These are phyloP conservation scores for Falcaria lacertinaria DNA, from an alignment of 2,888 invertebrate species.

Conservation along the genomic window DNA sequence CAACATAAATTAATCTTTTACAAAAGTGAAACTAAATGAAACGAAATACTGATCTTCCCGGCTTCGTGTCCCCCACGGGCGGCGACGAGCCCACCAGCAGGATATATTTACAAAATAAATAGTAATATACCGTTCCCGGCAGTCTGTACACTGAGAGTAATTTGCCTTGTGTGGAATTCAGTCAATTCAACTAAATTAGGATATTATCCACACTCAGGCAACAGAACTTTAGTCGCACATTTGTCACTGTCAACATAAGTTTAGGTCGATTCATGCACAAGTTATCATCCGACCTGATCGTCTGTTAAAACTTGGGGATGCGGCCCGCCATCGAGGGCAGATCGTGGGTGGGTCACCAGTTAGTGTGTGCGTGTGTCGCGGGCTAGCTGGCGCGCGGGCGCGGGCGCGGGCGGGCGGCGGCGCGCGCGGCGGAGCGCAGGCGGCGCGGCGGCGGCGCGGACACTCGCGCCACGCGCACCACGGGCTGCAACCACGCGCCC, in stretches of 20 bases:
- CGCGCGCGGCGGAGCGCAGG: constrained; percentile 51
- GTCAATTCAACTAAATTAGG: neutral
- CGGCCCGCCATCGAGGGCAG: too few relatives aligned
- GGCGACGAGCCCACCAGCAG: neutral
- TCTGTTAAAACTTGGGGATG: too few relatives aligned
- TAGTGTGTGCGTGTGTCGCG: constrained; percentile 11
- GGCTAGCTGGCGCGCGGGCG: constrained; percentile 42
- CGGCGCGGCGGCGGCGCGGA: constrained; percentile 58
- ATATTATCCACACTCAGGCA: too few relatives aligned
- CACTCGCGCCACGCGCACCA: constrained; percentile 83
- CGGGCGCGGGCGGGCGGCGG: constrained; percentile 36
- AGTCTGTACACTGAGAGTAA: neutral
- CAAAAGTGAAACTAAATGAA: constrained; percentile 21
- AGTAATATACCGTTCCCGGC: constrained; percentile 8
- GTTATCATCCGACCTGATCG: too few relatives aligned
- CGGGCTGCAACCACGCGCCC: constrained; percentile 79
- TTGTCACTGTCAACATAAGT: too few relatives aligned
- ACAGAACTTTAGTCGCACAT: too few relatives aligned
- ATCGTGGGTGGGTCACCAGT: too few relatives aligned
- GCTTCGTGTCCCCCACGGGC: constrained; percentile 6
- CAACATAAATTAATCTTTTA: constrained; percentile 20
- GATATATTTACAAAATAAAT: constrained; percentile 38
- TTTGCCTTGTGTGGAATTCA: neutral
- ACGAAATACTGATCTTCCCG: constrained; percentile 36
- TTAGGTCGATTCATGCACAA: too few relatives aligned